Percentiles rank a stretch among this genome's conserved stretches.
phyloP scores from a whole-genome alignment of 2,888 invertebrate species.

The Orgyia antiqua region DNA sequence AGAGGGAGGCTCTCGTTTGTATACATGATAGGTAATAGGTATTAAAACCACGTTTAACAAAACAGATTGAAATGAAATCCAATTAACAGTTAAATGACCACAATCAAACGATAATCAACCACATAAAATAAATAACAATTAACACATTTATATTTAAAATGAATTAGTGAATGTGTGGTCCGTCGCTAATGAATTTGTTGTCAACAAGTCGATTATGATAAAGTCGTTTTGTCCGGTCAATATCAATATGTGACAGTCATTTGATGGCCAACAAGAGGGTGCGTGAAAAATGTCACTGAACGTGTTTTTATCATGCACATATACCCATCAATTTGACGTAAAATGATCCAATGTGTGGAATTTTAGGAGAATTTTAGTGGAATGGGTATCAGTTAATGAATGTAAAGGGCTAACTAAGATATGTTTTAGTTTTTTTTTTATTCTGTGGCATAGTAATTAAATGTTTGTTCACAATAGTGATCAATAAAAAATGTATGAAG shows the following conservation, averaged over 20 bases:
- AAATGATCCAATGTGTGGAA: constrained; percentile 24
- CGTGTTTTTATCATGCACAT: constrained; percentile 36
- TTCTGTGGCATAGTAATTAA: no score
- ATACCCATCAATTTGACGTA: constrained; percentile 30
- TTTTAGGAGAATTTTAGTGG: constrained; percentile 18
- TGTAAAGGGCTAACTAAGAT: constrained; percentile 3
- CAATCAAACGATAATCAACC: no score
- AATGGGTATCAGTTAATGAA: constrained; percentile 8
- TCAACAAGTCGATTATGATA: constrained; percentile 60
- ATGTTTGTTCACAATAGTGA: no score
- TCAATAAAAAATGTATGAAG: no score
- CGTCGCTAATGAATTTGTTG: constrained; percentile 35
- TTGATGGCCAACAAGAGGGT: constrained; percentile 33
- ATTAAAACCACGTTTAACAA: no score
- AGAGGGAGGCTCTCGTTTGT: no score
- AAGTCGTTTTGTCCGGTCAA: constrained; percentile 39
- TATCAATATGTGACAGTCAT: constrained; percentile 38
- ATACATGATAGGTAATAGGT: no score
- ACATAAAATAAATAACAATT: no score
- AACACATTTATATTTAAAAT: constrained; percentile 6
- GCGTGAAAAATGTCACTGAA: constrained; percentile 22
- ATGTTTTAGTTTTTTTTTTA: background rate
- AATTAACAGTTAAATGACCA: no score
- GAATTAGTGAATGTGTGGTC: constrained; percentile 7
- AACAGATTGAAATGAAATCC: no score